Evolutionary conservation across 2,113 vertebrate species (phyloP), one percentile per base, ranked within the genome.

Genomic region (Arenaria interpres): DNA sequence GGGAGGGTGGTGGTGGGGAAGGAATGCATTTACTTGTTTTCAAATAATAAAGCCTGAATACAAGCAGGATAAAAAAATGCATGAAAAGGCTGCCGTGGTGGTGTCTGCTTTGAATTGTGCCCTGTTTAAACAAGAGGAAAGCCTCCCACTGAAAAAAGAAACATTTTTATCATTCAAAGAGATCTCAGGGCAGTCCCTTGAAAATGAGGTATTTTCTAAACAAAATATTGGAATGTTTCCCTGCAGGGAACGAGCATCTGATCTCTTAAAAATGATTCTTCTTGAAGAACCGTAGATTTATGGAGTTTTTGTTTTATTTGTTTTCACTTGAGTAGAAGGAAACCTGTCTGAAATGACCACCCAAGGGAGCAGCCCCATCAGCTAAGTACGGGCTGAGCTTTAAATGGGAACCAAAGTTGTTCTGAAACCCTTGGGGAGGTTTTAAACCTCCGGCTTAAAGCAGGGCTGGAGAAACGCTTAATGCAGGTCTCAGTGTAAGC

Each of bases 141-240:
- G 71, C 67, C 93, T 96, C 94, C 95, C 89, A 94, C 93, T 33
- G 95, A 68, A 97, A 92, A 97, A 94, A 97, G 79, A 87, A 95
- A 95, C 91, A 96, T 79, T 79, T 97, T 97, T 96, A 97, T 96
- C 95, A 85, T 85, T 66, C 74, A 89, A 19, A 96, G 94, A 88
- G 91, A 96, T 97, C 97, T 97, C 89, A 85, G 71, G 87, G 81
- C 87, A 89, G 94, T 71, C 94, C 74, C 81, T 95, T 83, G 79
- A 93, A 96, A 96, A 97, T 76, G 63, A 96, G 85, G 79, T 84
- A 92, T 97, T 96, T 96, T 97, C 95, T 88, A 96, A 96, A 96
- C 93, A 95, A 96, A 96, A 93, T 89, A 93, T 51, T 59, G 92
- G 91, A 96, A 95, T 69, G 91, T 78, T 92, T 89, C 85, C 96